Conservation (phyloP, 2,888 invertebrate genomes). For the Rhabditophanes sp. region DNA sequence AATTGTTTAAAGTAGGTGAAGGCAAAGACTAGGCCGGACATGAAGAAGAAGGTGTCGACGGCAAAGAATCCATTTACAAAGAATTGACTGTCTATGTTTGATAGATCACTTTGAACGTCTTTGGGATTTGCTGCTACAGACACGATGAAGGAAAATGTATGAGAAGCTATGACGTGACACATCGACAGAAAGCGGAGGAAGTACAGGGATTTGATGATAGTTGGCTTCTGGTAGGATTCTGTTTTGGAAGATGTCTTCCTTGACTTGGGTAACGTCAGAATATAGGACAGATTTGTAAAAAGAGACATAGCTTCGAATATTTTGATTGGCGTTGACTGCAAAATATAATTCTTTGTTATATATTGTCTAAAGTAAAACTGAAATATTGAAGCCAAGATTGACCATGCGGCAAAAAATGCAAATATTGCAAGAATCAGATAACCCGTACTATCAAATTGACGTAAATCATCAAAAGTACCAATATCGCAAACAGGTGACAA, state of each 20-base stretch:
- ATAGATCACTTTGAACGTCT: too few species aligned
- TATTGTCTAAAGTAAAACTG: constrained; percentile 3
- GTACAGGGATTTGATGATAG: constrained; percentile 15
- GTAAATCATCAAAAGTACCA: too few species aligned
- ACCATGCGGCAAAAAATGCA: too few species aligned
- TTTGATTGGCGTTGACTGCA: constrained; percentile 1
- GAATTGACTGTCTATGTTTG: too few species aligned
- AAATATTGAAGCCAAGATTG: too few species aligned
- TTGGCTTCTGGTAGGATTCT: constrained; percentile 5
- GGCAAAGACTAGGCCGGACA: constrained; percentile 23
- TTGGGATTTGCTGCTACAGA: too few species aligned
- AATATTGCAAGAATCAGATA: constrained; percentile 4
- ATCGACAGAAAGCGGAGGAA: constrained; percentile 21
- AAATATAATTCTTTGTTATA: neutral
- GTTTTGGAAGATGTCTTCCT: too few species aligned
- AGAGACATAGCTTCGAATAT: constrained; percentile 12
- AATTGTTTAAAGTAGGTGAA: constrained; percentile 27
- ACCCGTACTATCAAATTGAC: too few species aligned
- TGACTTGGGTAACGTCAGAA: too few species aligned
- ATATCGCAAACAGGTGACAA: too few species aligned
- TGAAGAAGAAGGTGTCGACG: constrained; percentile 29
- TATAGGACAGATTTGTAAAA: constrained; percentile 14
- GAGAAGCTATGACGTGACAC: constrained; percentile 18
- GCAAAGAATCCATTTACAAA: constrained; percentile 16
- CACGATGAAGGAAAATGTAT: constrained; percentile 1